Conservation (phyloP, 2,797 vertebrate species). For the Lacerta agilis region DNA sequence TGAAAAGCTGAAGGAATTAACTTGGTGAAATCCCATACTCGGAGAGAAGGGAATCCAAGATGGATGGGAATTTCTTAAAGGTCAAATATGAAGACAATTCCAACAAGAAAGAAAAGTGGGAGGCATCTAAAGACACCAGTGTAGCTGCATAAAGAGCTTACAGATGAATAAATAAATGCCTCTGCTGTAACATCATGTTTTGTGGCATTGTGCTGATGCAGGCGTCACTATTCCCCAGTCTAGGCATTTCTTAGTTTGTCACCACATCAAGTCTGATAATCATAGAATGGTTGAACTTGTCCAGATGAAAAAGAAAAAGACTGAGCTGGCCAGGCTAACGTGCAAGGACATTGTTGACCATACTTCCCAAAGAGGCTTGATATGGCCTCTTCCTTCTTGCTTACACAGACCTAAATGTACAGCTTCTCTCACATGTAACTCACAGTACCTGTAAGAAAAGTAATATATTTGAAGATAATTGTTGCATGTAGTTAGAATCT, state of each 20-base stretch:
- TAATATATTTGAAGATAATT: not conserved
- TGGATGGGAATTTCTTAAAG: no score
- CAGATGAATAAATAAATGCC: not conserved
- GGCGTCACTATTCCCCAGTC: not conserved
- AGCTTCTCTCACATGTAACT: not conserved
- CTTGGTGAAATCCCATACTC: no score
- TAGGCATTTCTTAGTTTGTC: slow-evolving; percentile 6
- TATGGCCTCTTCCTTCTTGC: not conserved
- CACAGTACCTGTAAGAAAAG: not conserved
- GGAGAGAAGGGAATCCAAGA: no score
- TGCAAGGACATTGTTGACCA: not conserved
- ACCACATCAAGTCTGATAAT: not conserved
- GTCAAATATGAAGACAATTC: no score
- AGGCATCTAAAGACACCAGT: no score
- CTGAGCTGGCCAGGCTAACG: not conserved
- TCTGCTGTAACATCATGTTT: not conserved
- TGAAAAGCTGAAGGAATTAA: no score
- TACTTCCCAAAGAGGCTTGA: not conserved
- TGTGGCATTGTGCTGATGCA: slow-evolving; percentile 1
- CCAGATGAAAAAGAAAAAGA: not conserved
- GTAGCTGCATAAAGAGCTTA: no score
- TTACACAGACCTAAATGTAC: not conserved
- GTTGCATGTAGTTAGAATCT: not conserved
- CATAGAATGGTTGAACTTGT: not conserved
- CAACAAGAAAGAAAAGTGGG: no score